These are phyloP conservation scores for Fragum sueziense DNA, from an alignment of 2,888 invertebrate genomes.

Conservation along the genomic window DNA sequence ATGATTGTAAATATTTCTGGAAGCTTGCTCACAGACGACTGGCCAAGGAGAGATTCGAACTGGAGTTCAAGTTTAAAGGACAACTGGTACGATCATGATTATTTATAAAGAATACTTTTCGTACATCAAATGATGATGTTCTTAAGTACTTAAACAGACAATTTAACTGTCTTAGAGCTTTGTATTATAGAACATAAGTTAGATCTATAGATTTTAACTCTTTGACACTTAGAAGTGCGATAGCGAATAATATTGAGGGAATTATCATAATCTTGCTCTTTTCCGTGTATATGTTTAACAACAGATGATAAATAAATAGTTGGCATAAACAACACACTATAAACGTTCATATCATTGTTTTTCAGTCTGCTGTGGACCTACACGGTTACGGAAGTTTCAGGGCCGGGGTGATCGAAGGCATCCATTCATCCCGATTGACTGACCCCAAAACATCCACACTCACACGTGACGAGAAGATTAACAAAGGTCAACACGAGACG, in stretches of 20 bases:
- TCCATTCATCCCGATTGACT: conserved; percentile 32
- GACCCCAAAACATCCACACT: conserved; percentile 59
- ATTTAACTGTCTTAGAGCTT: too few species aligned
- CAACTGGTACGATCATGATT: conserved; percentile 65
- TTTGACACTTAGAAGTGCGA: too few species aligned
- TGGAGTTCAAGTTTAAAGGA: conserved; percentile 75
- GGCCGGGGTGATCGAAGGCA: conserved; percentile 63
- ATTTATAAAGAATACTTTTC: too few species aligned
- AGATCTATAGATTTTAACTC: too few species aligned
- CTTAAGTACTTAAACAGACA: too few species aligned
- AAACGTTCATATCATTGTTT: conserved; percentile 29
- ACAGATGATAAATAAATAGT: too few species aligned
- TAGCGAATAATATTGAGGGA: too few species aligned
- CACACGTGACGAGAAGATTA: conserved; percentile 68
- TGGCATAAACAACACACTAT: too few species aligned
- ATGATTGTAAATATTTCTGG: conserved; percentile 79
- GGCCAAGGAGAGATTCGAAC: conserved; percentile 76
- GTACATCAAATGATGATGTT: too few species aligned
- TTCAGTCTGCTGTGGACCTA: conserved; percentile 68
- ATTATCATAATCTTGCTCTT: too few species aligned
- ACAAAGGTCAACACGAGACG: conserved; percentile 59
- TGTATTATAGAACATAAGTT: too few species aligned
- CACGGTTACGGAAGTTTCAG: conserved; percentile 68
- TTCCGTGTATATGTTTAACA: too few species aligned
- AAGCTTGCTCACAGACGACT: conserved; percentile 76